phyloP scores from a whole-genome alignment of 2,113 vertebrate species.

The Pelobates fuscus region DNA sequence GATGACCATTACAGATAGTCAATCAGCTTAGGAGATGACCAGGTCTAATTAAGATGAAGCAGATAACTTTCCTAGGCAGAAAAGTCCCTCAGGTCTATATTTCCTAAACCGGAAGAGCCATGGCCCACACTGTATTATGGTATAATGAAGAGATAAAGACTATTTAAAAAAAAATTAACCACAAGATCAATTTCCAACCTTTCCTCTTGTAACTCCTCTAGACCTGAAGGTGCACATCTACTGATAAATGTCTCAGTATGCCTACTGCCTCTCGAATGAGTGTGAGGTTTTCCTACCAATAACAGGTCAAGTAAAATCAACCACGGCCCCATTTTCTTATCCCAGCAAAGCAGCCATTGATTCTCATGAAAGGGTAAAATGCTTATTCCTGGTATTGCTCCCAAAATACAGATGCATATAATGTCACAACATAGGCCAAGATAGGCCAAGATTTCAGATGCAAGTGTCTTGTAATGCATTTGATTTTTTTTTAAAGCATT shows the following conservation, averaged over 20 bases:
- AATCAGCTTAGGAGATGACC: slow-evolving; percentile 36
- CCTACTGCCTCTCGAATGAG: neutral
- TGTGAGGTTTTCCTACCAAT: neutral
- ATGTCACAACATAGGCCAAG: too few relatives aligned
- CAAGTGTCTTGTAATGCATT: too few relatives aligned
- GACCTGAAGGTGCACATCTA: too few relatives aligned
- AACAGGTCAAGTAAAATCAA: neutral
- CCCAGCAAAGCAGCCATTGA: too few relatives aligned
- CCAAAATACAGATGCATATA: too few relatives aligned
- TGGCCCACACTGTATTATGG: neutral
- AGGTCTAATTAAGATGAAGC: slow-evolving; percentile 30
- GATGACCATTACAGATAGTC: slow-evolving; percentile 36
- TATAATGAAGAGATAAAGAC: too few relatives aligned
- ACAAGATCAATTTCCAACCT: neutral
- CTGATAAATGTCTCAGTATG: neutral
- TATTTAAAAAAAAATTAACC: neutral
- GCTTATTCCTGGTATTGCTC: too few relatives aligned
- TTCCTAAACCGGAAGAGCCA: neutral
- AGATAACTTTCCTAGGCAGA: slow-evolving; percentile 10
- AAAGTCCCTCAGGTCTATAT: neutral
- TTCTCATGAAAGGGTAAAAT: too few relatives aligned
- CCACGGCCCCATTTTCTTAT: too few relatives aligned
- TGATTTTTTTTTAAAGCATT: too few relatives aligned
- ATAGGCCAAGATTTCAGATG: too few relatives aligned
- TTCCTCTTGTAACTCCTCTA: neutral